phyloP scores from a whole-genome alignment of 1,140 invertebrate genomes.

The Copidosoma floridanum region DNA sequence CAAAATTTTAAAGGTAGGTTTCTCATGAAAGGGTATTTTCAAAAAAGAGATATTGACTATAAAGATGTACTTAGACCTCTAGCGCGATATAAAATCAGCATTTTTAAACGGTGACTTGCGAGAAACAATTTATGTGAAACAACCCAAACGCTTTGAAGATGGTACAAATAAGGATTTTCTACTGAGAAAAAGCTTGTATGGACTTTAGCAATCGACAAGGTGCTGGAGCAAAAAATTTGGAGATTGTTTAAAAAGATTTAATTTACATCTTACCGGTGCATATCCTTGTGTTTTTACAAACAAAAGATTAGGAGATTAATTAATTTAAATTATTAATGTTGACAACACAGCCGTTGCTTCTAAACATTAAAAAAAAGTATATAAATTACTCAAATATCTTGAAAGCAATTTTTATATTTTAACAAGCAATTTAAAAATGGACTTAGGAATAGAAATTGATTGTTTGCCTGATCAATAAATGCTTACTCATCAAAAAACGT shows the following conservation, averaged over 20 bases:
- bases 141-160: constrained; percentile 13
- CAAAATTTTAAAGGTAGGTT: constrained; percentile 51
- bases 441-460: neutral
- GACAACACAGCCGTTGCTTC: no score
- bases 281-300: no score
- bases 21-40: constrained; percentile 41
- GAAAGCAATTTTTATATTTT: no score
- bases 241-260: constrained; percentile 9
- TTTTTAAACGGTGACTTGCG: constrained; percentile 42
- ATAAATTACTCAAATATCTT: no score
- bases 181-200: constrained; percentile 47
- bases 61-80: constrained; percentile 38
- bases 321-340: constrained; percentile 7
- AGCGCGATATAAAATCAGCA: constrained; percentile 39
- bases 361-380: no score
- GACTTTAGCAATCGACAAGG: constrained; percentile 51
- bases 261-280: constrained; percentile 26
- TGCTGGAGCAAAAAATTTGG: no score
- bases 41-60: constrained; percentile 38
- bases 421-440: constrained; percentile 1
- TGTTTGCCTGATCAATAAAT: neutral
- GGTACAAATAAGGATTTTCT: no score
- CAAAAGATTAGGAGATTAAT: constrained; percentile 21
- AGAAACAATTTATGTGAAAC: constrained; percentile 8
- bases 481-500: neutral